Evolutionary conservation across 2,888 invertebrate genomes (phyloP).

Genomic region (Odontocerum albicorne): DNA sequence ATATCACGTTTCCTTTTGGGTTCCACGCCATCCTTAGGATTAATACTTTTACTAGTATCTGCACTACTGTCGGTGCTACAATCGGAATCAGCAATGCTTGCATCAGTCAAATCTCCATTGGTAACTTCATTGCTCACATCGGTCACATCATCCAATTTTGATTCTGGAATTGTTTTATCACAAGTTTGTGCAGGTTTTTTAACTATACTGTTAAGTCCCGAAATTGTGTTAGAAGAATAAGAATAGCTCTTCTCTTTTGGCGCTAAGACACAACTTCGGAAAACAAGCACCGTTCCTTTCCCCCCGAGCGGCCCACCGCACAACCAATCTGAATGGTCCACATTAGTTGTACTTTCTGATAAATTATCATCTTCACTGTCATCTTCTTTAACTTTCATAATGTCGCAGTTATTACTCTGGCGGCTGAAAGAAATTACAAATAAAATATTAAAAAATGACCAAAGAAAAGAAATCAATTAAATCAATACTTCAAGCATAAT

Average conservation of each 20-base stretch:
- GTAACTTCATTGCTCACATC: neutral
- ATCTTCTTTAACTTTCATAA: conserved; percentile 33
- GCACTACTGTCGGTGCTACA: conserved; percentile 14
- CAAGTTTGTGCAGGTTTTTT: conserved; percentile 48
- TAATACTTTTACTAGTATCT: conserved; percentile 2
- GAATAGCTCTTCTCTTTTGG: conserved; percentile 42
- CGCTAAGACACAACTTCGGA: conserved; percentile 66
- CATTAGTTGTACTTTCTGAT: conserved; percentile 12
- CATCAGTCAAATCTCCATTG: conserved; percentile 46
- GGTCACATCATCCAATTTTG: neutral
- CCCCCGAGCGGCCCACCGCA: conserved; percentile 64
- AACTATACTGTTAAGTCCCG: conserved; percentile 41
- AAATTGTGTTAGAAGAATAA: conserved; percentile 51
- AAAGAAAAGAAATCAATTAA: neutral
- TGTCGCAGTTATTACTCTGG: conserved; percentile 10
- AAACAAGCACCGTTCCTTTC: conserved; percentile 65
- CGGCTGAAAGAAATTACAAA: no score
- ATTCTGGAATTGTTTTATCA: neutral
- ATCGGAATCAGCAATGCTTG: conserved; percentile 42
- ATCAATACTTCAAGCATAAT: no score
- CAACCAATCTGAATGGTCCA: conserved; percentile 51
- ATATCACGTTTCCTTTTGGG: conserved; percentile 48
- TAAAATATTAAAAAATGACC: neutral
- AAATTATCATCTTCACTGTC: conserved; percentile 2
- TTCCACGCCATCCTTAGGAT: conserved; percentile 6